Evolutionary conservation across 2,888 invertebrate genomes (phyloP).

Genomic region (Thecocarcelia acutangulata): DNA sequence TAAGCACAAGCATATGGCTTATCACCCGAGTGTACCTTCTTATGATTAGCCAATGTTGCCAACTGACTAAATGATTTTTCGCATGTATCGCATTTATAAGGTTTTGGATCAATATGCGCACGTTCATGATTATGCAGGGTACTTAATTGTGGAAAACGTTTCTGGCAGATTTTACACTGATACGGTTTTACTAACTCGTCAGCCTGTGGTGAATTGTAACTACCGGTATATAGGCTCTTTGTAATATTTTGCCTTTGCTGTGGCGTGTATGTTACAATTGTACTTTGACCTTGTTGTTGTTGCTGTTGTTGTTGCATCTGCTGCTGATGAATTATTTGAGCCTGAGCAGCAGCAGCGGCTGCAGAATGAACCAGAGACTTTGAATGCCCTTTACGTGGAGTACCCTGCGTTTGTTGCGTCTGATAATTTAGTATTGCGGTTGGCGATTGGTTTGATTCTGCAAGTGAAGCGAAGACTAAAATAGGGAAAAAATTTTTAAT

Average conservation of each 20-base stretch:
- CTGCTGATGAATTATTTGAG: constrained; percentile 66
- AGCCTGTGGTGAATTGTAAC: constrained; percentile 78
- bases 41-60: constrained; percentile 78
- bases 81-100: constrained; percentile 79
- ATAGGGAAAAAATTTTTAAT: constrained; percentile 6
- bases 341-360: constrained; percentile 67
- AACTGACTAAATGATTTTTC: constrained; percentile 79
- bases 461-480: constrained; percentile 58
- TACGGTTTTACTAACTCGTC: constrained; percentile 78
- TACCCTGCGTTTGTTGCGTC: constrained; percentile 70
- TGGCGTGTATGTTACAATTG: constrained; percentile 75
- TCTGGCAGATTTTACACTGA: constrained; percentile 78
- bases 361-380: constrained; percentile 64
- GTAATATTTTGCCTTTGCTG: constrained; percentile 77
- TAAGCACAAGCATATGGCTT: constrained; percentile 79
- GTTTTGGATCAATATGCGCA: constrained; percentile 79
- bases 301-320: constrained; percentile 70
- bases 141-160: constrained; percentile 78
- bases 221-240: constrained; percentile 78
- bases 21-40: constrained; percentile 78
- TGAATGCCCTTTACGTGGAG: constrained; percentile 61
- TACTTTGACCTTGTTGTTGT: constrained; percentile 73
- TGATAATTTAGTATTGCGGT: constrained; percentile 77
- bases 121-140: constrained; percentile 79
- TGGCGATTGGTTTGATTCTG: constrained; percentile 72